Evolutionary conservation across 2,888 invertebrate species (phyloP).

Genomic region (Phrixothrix hirtus): DNA sequence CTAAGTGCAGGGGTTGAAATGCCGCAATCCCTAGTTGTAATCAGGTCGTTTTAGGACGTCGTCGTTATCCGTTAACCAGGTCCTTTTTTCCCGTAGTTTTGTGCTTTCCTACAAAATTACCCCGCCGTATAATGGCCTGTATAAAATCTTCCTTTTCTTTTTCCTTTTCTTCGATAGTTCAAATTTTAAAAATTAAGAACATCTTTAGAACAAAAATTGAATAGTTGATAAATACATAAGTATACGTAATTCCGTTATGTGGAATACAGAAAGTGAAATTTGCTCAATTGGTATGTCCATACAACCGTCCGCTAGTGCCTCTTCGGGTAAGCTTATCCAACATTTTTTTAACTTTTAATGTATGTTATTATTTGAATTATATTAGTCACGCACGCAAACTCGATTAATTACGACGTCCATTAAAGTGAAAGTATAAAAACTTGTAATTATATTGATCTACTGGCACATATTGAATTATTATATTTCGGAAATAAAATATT

Average conservation of each 20-base stretch:
- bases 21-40: conserved; percentile 27
- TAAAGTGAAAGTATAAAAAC: background rate
- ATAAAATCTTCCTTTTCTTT: background rate
- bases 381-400: background rate
- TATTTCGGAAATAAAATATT: conserved; percentile 4
- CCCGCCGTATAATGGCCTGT: background rate
- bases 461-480: conserved; percentile 1
- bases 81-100: conserved; percentile 7
- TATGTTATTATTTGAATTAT: too few species aligned
- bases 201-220: too few species aligned
- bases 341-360: conserved; percentile 6
- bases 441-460: conserved; percentile 3
- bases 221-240: conserved; percentile 23
- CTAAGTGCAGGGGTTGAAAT: conserved; percentile 22
- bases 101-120: conserved; percentile 1
- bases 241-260: conserved; percentile 55
- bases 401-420: background rate
- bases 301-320: conserved; percentile 71
- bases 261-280: conserved; percentile 76
- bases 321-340: conserved; percentile 66
- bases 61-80: conserved; percentile 11
- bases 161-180: background rate
- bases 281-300: conserved; percentile 85
- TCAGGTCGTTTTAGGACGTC: conserved; percentile 11
- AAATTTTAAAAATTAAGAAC: too few species aligned